phyloP scores from a whole-genome alignment of 2,888 invertebrate species.

The Ectemnius cavifrons region DNA sequence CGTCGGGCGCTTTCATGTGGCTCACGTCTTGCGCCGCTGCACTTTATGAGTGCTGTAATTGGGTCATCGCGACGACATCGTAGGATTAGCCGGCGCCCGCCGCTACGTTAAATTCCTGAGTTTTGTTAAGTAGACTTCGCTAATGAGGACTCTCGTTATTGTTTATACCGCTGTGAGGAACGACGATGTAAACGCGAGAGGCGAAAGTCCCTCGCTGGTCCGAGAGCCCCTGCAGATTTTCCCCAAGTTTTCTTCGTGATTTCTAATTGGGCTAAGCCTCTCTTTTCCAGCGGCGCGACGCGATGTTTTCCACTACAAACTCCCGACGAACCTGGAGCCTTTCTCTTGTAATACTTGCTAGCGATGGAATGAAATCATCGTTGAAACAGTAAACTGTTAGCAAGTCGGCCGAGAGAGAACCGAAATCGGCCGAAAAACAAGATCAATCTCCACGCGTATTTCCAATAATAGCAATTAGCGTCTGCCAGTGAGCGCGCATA shows the following conservation, averaged over 20 bases:
- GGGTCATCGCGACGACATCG: constrained; percentile 50
- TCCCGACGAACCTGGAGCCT: too few species aligned
- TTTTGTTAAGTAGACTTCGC: constrained; percentile 36
- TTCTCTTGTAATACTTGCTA: too few species aligned
- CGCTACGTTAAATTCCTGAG: constrained; percentile 42
- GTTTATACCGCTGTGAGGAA: constrained; percentile 17
- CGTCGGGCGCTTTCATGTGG: constrained; percentile 56
- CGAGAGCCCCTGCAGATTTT: background rate
- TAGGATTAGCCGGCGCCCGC: constrained; percentile 31
- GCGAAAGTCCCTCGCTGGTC: background rate
- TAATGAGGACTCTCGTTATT: constrained; percentile 28
- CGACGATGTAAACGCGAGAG: background rate
- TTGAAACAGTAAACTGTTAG: too few species aligned
- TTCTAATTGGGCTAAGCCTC: background rate
- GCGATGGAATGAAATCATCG: too few species aligned
- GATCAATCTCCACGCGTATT: too few species aligned
- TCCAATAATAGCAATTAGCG: too few species aligned
- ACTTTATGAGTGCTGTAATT: constrained; percentile 59
- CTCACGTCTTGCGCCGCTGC: constrained; percentile 55
- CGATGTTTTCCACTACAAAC: too few species aligned
- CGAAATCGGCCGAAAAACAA: too few species aligned
- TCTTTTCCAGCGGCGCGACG: too few species aligned
- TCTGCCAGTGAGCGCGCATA: too few species aligned
- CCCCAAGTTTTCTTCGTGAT: background rate
- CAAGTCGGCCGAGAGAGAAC: too few species aligned